These are phyloP conservation scores for Scaptomyza reducta DNA, from an alignment of 2,888 invertebrate genomes.

Conservation along the genomic window DNA sequence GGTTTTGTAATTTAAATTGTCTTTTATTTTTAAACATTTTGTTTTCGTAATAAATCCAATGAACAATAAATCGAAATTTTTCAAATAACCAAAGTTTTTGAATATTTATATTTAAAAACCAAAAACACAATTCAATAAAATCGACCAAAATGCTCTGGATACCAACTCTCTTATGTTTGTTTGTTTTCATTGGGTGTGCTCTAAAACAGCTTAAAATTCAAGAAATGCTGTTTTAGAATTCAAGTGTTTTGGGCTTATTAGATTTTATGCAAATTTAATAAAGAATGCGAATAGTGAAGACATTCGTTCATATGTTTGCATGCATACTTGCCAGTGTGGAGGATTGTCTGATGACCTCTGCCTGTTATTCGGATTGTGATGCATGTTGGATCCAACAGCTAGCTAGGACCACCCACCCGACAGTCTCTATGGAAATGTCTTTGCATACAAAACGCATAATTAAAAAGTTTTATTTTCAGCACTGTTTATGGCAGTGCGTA, in stretches of 20 bases:
- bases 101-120: not conserved
- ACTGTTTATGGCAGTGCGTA: conserved; percentile 40
- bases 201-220: conserved; percentile 12
- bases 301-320: conserved; percentile 46
- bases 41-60: not conserved
- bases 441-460: conserved; percentile 59
- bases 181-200: not conserved
- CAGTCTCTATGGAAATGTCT: conserved; percentile 24
- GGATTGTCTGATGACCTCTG: conserved; percentile 30
- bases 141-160: not conserved
- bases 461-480: conserved; percentile 66
- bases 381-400: not conserved
- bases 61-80: not conserved
- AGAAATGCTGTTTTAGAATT: conserved; percentile 26
- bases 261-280: conserved; percentile 45
- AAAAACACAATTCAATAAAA: conserved; percentile 9
- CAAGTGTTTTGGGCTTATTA: conserved; percentile 44
- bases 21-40: not conserved
- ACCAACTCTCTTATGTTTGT: too few relatives aligned
- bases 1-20: conserved; percentile 47
- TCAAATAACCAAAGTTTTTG: not conserved
- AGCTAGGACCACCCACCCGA: not conserved
- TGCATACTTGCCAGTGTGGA: conserved; percentile 47
- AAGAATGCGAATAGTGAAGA: conserved; percentile 23
- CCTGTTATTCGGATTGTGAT: conserved; percentile 8